phyloP scores from a whole-genome alignment of 1,140 invertebrate genomes.

The Drosophila nigromelanica region DNA sequence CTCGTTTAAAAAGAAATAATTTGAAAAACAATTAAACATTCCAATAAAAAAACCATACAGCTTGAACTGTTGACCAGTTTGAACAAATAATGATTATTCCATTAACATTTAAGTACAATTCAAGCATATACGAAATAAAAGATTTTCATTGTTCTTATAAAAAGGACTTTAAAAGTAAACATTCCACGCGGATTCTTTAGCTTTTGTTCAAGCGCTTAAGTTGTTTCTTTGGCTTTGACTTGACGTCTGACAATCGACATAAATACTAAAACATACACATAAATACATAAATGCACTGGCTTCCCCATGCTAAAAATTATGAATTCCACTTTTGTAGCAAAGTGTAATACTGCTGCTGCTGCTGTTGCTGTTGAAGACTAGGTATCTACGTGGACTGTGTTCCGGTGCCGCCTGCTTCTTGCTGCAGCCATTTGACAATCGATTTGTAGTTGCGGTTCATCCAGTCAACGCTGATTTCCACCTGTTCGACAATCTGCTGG shows the following conservation, averaged over 20 bases:
- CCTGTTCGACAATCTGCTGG: slow-evolving; percentile 91
- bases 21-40: slow-evolving; percentile 55
- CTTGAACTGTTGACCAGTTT: slow-evolving; percentile 13
- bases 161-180: slow-evolving; percentile 46
- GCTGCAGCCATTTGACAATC: slow-evolving; percentile 89
- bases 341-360: slow-evolving; percentile 62
- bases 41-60: slow-evolving; percentile 13
- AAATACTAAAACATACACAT: slow-evolving; percentile 61
- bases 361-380: no score
- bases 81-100: slow-evolving; percentile 49
- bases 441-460: slow-evolving; percentile 89
- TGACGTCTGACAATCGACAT: slow-evolving; percentile 38
- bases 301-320: slow-evolving; percentile 31
- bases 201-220: background rate
- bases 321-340: slow-evolving; percentile 29
- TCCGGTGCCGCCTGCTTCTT: slow-evolving; percentile 28
- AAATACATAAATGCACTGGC: slow-evolving; percentile 31
- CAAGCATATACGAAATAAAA: slow-evolving; percentile 62
- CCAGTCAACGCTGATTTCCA: slow-evolving; percentile 92
- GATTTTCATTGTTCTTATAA: slow-evolving; percentile 51
- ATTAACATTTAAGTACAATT: slow-evolving; percentile 81
- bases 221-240: slow-evolving; percentile 54
- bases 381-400: slow-evolving; percentile 5
- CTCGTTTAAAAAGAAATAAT: background rate
- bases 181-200: slow-evolving; percentile 15